Base-by-base conservation (phyloP, 1,140 invertebrate genomes). In the Archivesica marissinica region DNA sequence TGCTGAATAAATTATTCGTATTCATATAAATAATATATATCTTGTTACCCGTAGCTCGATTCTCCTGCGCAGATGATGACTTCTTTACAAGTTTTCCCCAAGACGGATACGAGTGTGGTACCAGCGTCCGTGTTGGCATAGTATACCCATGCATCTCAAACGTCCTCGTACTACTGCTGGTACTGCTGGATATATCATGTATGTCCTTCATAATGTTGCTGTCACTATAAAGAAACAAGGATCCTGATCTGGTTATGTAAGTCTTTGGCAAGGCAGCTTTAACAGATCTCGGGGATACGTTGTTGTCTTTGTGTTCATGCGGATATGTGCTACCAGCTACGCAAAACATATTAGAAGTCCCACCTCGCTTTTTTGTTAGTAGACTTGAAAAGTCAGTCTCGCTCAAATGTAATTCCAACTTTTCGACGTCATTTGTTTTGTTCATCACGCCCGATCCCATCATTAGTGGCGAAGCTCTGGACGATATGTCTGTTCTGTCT, bases 201-300 rank as follows among this genome's bases (percentile, higher is more conserved):
- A 15, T 50, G 39, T 47, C 39, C n/a, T 76, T 76, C 13, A 66
- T 50, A 9, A 64, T 23, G 38, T 41, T 59, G 1, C 35, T 30
- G 30, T 79, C 59, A 66, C 76, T 79, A 28, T 64, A 79, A 17
- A 79, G 30, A 33, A 79, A 39, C 38, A 79, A 23, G 20, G 76
- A 79, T 11, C 76, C 76, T 7, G 54, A 6, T 44, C 28, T 61
- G 13, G 76, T 79, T 23, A 79, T 44, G 50, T 41, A 79, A 11
- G 76, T 79, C 52, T 79, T 79, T n/a, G 76, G 76, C 11, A 79
- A 39, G 9, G 9, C 2, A 4, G 38, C 76, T 66, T 64, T 59
- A 25, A 79, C 35, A 44, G 54, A 15, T 41, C 76, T 54, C 23
- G 76, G 76, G 2, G 54, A 72, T 35, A 64, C 0, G 25, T 50